These are phyloP conservation scores for Plemyria rubiginata DNA, from an alignment of 2,888 invertebrate genomes.

Conservation along the genomic window DNA sequence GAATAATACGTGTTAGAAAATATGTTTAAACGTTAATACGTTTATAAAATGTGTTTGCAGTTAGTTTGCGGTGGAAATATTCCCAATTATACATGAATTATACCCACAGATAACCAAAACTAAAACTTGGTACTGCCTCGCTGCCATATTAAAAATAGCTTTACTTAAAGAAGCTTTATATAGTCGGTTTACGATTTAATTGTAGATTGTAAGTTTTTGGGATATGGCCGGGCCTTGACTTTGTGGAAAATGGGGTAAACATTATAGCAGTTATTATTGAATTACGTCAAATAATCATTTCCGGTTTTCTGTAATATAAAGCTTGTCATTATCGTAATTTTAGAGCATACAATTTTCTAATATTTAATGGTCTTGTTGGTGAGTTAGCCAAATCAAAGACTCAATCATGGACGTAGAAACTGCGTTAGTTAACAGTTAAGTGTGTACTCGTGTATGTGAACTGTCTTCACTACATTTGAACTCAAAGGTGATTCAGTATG, in stretches of 20 bases:
- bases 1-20: not conserved
- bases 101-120: not conserved
- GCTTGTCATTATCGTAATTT: too few relatives aligned
- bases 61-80: not conserved
- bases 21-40: too few relatives aligned
- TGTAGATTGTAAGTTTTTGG: not conserved
- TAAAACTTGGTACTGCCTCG: not conserved
- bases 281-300: not conserved
- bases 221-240: not conserved
- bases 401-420: not conserved
- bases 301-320: too few relatives aligned
- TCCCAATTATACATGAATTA: not conserved
- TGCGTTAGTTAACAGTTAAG: not conserved
- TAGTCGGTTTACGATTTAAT: not conserved
- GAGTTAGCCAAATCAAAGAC: not conserved
- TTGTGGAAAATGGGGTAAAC: not conserved
- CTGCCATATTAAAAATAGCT: not conserved
- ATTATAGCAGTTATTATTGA: not conserved
- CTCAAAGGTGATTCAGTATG: too few relatives aligned
- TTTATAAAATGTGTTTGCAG: not conserved
- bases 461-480: too few relatives aligned
- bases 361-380: not conserved
- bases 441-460: too few relatives aligned
- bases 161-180: not conserved
- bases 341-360: not conserved